Evolutionary conservation across 2,888 invertebrate genomes (phyloP).

Genomic region (Scelioninae gen. 1): DNA sequence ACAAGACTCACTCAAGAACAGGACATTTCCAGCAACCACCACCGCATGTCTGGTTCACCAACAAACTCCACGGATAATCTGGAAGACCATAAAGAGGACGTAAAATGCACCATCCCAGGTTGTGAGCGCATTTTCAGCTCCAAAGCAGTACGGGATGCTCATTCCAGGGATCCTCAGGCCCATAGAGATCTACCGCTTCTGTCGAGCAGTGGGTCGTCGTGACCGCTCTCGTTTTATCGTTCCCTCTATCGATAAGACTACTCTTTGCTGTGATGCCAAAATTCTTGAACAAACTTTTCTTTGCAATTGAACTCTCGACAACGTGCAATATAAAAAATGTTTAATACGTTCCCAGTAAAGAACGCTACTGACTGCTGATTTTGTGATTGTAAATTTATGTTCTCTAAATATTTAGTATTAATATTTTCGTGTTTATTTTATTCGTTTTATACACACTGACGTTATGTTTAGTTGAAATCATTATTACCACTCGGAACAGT

Average conservation of each 20-base stretch:
- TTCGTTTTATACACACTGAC: constrained; percentile 27
- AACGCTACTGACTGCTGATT: constrained; percentile 56
- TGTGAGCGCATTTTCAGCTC: constrained; percentile 92
- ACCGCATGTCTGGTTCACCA: constrained; percentile 78
- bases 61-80: constrained; percentile 72
- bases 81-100: constrained; percentile 86
- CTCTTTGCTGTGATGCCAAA: constrained; percentile 81
- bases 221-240: constrained; percentile 79
- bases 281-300: constrained; percentile 69
- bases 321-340: constrained; percentile 69
- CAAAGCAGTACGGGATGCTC: constrained; percentile 90
- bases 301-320: constrained; percentile 65
- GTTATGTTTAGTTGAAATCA: constrained; percentile 22
- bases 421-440: constrained; percentile 25
- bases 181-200: constrained; percentile 80
- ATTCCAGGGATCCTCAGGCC: constrained; percentile 85
- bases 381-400: constrained; percentile 63
- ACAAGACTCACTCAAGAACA: constrained; percentile 78
- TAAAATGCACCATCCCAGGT: constrained; percentile 90
- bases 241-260: constrained; percentile 74
- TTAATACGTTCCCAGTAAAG: constrained; percentile 46
- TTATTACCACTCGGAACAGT: constrained; percentile 29
- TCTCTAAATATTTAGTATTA: constrained; percentile 51
- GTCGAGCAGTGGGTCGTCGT: constrained; percentile 81
- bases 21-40: constrained; percentile 55